A percentile compares a stretch with the other conserved stretches of the same genome.
Evolutionary conservation across 2,888 invertebrate species (phyloP).

Genomic region (Eilema griseolum): DNA sequence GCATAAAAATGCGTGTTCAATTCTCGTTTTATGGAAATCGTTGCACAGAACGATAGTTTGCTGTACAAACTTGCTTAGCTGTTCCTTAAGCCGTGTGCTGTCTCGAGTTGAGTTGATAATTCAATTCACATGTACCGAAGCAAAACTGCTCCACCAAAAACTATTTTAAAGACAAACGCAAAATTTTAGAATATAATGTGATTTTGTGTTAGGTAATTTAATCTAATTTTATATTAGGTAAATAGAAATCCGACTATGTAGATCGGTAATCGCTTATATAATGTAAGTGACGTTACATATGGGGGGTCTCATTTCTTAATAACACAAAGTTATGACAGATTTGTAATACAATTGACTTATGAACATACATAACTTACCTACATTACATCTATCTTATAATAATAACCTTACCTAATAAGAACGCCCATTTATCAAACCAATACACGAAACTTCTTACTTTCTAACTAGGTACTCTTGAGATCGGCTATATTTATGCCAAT

Average conservation of each 20-base stretch:
- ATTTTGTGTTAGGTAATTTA: no score
- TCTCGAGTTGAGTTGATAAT: no score
- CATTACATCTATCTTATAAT: background rate
- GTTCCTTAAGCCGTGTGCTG: no score
- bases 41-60: no score
- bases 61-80: no score
- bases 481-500: background rate
- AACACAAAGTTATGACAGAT: background rate
- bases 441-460: background rate
- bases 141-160: no score
- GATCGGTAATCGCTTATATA: background rate
- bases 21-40: no score
- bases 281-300: background rate
- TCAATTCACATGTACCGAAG: no score
- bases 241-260: background rate
- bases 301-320: background rate
- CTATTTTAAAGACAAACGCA: no score
- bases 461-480: background rate
- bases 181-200: no score
- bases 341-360: background rate
- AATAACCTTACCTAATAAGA: background rate
- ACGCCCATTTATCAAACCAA: background rate
- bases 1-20: background rate
- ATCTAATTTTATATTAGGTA: no score
- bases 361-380: background rate